phyloP scores from a whole-genome alignment of 2,797 vertebrate species.

The Notolepis coatsorum region DNA sequence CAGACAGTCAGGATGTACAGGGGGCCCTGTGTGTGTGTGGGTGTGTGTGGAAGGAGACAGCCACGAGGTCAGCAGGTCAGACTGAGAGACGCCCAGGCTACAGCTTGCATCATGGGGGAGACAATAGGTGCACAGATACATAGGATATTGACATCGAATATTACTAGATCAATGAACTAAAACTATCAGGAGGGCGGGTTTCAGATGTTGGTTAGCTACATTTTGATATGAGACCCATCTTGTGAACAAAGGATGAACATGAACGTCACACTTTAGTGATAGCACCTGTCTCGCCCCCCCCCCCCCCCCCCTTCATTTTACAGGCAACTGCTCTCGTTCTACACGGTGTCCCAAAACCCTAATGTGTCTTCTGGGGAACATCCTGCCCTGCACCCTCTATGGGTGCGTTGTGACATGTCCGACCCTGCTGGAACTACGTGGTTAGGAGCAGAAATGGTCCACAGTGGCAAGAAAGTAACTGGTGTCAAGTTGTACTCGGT shows the following conservation, averaged over 20 bases:
- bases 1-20: too few species aligned
- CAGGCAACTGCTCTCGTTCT: slow-evolving; percentile 92
- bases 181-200: too few species aligned
- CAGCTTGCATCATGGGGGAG: too few species aligned
- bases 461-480: slow-evolving; percentile 71
- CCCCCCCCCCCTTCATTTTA: too few species aligned
- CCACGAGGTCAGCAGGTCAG: too few species aligned
- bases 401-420: slow-evolving; percentile 91
- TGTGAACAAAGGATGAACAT: neutral
- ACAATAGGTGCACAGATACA: too few species aligned
- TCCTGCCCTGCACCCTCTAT: slow-evolving; percentile 83
- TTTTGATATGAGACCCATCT: neutral
- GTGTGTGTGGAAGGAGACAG: too few species aligned
- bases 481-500: slow-evolving; percentile 86
- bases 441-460: slow-evolving; percentile 90
- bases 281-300: too few species aligned
- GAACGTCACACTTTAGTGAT: neutral
- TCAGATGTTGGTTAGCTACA: neutral
- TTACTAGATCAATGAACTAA: too few species aligned
- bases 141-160: too few species aligned
- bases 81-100: too few species aligned
- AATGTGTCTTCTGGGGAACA: slow-evolving; percentile 73
- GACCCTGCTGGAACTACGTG: slow-evolving; percentile 88
- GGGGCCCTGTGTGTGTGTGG: too few species aligned
- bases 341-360: slow-evolving; percentile 89